Evolutionary conservation across 2,797 vertebrate species (phyloP), one percentile per base, ranked within the genome.

Genomic region (Sebastes iracundus): DNA sequence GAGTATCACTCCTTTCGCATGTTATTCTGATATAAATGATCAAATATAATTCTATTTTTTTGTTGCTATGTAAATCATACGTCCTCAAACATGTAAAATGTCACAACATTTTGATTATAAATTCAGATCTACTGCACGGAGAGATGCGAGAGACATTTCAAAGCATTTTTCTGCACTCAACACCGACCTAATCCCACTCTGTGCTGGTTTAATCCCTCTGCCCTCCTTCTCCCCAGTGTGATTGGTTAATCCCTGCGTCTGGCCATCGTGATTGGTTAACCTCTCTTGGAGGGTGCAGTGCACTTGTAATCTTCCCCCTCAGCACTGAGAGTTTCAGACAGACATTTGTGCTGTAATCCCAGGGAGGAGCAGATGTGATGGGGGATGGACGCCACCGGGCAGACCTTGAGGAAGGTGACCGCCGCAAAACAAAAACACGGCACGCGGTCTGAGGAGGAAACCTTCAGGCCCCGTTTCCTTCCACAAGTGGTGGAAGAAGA

Each of bases 231-330:
- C 86, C 4, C 32, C 82, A 79, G 85, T 84, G 32, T 67, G 87
- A 95, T 95, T 95, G 94, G 94, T 94, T 95, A 95, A 95, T 95
- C 94, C 92, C 87, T 90, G 77, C 3, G 65, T 89, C 78, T 77
- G 84, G 27, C 53, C 1, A 12, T 4, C 49, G 85, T 86, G 90
- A 94, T 94, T 95, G 94, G 94, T 89, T 93, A 93, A 88, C 92
- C 93, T 90, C 85, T 49, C 68, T 73, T 12, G 27, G 73, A 88
- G 70, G 83, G 77, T 85, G 87, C 91, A 92, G 86, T 66, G 80
- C 85, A 79, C 68, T 90, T 87, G 87, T 94, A 93, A 93, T 94
- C 92, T 83, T 77, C 84, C 87, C 84, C 79, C 66, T 91, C 86
- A 87, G 88, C 87, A 87, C 90, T 83, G 85, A 83, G 82, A 88